phyloP scores from a whole-genome alignment of 2,888 invertebrate species.

The Cephus pulcher region DNA sequence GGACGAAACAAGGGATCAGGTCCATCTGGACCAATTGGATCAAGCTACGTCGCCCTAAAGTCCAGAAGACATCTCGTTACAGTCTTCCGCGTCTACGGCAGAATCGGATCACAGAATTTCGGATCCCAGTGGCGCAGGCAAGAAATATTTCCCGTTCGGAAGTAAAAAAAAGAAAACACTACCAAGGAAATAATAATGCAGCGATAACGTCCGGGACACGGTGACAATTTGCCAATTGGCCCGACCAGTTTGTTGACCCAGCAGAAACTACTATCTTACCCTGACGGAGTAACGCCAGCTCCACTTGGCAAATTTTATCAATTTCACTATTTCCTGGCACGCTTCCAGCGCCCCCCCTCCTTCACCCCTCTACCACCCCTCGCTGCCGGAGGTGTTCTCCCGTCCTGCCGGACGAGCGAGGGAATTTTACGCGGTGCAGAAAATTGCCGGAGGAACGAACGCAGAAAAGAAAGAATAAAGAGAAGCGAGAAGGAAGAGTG shows the following conservation, averaged over 20 bases:
- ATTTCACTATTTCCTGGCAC: conserved; percentile 52
- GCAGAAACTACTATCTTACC: conserved; percentile 40
- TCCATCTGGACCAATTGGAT: not conserved
- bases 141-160: not conserved
- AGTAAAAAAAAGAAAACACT: not conserved
- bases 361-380: too few species aligned
- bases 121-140: not conserved
- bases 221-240: conserved; percentile 49
- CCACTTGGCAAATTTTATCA: conserved; percentile 53
- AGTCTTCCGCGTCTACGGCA: not conserved
- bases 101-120: not conserved
- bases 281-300: conserved; percentile 25
- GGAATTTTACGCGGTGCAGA: not conserved
- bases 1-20: not conserved
- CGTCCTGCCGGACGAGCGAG: not conserved
- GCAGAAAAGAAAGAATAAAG: not conserved
- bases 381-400: not conserved
- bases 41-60: not conserved
- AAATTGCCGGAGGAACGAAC: not conserved
- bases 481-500: not conserved
- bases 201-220: not conserved
- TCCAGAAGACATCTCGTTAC: too few species aligned
- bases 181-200: not conserved
- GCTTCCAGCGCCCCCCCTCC: conserved; percentile 28
- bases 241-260: conserved; percentile 46